Base-by-base conservation (phyloP, 2,888 invertebrate species). In the Sphecodes monilicornis region DNA sequence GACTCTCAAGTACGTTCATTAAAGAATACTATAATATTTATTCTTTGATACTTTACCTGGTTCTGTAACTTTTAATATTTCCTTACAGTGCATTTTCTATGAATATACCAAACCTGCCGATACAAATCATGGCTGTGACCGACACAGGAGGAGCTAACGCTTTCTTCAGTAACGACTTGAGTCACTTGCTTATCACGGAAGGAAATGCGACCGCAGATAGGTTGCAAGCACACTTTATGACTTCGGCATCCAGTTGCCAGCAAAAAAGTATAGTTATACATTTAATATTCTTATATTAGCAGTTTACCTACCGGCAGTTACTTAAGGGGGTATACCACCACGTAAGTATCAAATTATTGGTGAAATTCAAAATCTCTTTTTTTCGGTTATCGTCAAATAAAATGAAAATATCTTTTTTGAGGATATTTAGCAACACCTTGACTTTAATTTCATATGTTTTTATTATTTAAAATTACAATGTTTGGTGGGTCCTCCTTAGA, bases 61-160 rank as follows among this genome's bases (percentile, higher is more conserved):
- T 29, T 26, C 18, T 2, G 5, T 50, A 46, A 29, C 13, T n/a
- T 36, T 39, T 4, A 26, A 50, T 22, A 43, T 66, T 68, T n/a
- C 36, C 11, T 86, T 54, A 29, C 94, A 98, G 98, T 94, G 98
- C 98, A 76, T 98, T 98, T 95, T 98, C 98, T 29, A 97, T 97
- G 96, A 98, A 98, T 96, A 98, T 98, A 95, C 98, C 98, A 89
- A 98, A 98, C 95, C 96, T 98, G 93, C 98, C 98, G 18, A 98
- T 98, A 90, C 99, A 99, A 96, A 98, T 98, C 95, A 97, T 99
- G 95, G 98, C 99, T 50, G 97, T 99, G 89, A 98, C 98, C 10
- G 98, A 99, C 92, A 97, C 97, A 73, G 98, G 98, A 57, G 98
- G 98, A 3, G 98, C 98, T 0, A 97, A 97, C 93, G 97, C 98